These are phyloP conservation scores for Acleris holmiana DNA, from an alignment of 2,888 invertebrate genomes.

Conservation along the genomic window DNA sequence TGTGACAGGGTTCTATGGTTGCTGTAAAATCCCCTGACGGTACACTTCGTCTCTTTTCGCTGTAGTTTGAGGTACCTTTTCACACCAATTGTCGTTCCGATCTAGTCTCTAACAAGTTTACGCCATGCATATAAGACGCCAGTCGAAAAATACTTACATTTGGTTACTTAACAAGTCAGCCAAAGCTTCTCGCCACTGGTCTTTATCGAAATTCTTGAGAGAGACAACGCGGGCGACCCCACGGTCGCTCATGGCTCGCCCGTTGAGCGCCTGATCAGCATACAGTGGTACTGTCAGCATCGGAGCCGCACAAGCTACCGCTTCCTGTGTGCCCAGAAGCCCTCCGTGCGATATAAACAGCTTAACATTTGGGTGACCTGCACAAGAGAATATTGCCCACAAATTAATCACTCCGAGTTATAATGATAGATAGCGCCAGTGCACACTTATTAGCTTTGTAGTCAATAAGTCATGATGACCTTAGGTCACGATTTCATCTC, in stretches of 20 bases:
- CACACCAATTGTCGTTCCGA: too few species aligned
- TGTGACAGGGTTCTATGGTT: too few species aligned
- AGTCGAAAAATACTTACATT: constrained; percentile 62
- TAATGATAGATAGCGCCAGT: too few species aligned
- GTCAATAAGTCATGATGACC: too few species aligned
- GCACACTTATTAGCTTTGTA: too few species aligned
- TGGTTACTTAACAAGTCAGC: constrained; percentile 69
- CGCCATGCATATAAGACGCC: background rate
- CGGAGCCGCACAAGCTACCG: constrained; percentile 82
- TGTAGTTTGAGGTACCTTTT: too few species aligned
- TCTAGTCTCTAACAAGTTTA: background rate
- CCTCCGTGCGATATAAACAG: constrained; percentile 87
- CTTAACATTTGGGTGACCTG: constrained; percentile 82
- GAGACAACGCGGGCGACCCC: constrained; percentile 75
- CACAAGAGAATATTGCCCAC: constrained; percentile 20
- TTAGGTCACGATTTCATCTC: too few species aligned
- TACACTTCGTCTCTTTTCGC: too few species aligned
- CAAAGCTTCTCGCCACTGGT: constrained; percentile 65
- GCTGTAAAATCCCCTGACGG: too few species aligned
- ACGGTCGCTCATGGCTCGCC: constrained; percentile 74
- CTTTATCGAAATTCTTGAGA: constrained; percentile 60
- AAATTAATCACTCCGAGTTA: too few species aligned
- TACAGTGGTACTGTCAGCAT: constrained; percentile 82
- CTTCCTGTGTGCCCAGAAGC: constrained; percentile 85
- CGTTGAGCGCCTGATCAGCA: constrained; percentile 82